Evolutionary conservation across 2,888 invertebrate genomes (phyloP).

Genomic region (Coremacera marginata): DNA sequence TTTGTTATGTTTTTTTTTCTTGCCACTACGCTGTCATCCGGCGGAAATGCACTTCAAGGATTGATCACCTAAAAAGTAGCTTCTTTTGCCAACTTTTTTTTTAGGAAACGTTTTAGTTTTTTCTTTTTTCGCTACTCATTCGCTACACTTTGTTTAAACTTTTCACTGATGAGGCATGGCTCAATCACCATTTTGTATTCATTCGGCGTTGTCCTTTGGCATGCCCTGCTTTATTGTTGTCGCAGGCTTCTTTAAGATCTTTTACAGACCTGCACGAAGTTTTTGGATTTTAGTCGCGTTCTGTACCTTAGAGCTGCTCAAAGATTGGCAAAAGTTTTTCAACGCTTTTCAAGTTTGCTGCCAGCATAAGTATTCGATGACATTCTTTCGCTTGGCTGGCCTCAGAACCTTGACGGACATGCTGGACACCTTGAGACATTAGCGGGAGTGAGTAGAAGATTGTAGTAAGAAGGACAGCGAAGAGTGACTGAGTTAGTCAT

Average conservation of each 20-base stretch:
- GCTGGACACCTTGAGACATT: background rate
- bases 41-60: conserved; percentile 51
- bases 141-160: conserved; percentile 49
- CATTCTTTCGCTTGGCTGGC: conserved; percentile 47
- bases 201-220: conserved; percentile 40
- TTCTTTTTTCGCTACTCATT: conserved; percentile 19
- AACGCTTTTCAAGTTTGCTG: conserved; percentile 8
- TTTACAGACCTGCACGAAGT: conserved; percentile 29
- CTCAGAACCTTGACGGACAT: background rate
- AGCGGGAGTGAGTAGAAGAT: background rate
- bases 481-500: background rate
- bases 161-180: conserved; percentile 53
- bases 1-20: conserved; percentile 14
- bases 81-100: conserved; percentile 51
- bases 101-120: background rate
- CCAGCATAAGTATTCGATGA: conserved; percentile 42
- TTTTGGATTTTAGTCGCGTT: conserved; percentile 43
- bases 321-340: conserved; percentile 22
- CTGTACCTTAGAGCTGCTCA: background rate
- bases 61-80: conserved; percentile 52
- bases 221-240: background rate
- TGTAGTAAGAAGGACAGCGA: background rate
- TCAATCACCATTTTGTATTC: conserved; percentile 56
- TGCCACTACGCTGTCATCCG: conserved; percentile 28
- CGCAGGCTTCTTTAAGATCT: background rate